Conservation (phyloP, 1,140 invertebrate species). For the Heliconius melpomene region DNA sequence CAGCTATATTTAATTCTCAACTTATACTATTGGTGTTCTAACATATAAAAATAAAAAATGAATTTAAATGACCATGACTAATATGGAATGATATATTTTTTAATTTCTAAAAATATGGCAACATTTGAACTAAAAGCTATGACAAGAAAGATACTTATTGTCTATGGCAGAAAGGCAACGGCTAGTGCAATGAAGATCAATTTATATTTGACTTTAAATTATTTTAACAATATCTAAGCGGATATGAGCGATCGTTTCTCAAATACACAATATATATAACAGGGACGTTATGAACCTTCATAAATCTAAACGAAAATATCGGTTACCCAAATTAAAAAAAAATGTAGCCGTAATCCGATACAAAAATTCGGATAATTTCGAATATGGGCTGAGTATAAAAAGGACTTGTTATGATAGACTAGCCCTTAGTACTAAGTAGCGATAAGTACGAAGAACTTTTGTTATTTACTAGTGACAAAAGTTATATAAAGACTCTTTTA, state of each 20-base stretch:
- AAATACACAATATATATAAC: constrained; percentile 38
- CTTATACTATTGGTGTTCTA: constrained; percentile 29
- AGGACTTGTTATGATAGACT: no score
- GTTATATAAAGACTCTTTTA: no score
- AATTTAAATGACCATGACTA: constrained; percentile 32
- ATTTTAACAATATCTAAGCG: constrained; percentile 67
- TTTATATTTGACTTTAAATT: constrained; percentile 39
- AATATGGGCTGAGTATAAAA: no score
- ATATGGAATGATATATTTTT: constrained; percentile 42
- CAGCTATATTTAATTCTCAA: constrained; percentile 43
- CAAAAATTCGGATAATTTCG: no score
- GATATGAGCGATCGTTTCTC: constrained; percentile 71
- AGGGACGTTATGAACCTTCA: no score
- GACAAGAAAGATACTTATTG: constrained; percentile 42
- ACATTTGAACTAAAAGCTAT: constrained; percentile 38
- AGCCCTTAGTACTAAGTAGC: no score
- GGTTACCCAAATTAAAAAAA: no score
- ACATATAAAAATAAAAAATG: constrained; percentile 34
- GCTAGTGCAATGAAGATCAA: constrained; percentile 36
- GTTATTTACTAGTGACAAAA: no score
- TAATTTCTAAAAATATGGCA: constrained; percentile 40
- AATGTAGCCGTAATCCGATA: no score
- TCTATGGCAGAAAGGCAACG: constrained; percentile 48
- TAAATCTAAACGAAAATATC: no score
- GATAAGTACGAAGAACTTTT: no score